A percentile compares a stretch with the other conserved stretches of the same genome.
phyloP scores from a whole-genome alignment of 2,888 invertebrate genomes.

The Yponomeuta cagnagella region DNA sequence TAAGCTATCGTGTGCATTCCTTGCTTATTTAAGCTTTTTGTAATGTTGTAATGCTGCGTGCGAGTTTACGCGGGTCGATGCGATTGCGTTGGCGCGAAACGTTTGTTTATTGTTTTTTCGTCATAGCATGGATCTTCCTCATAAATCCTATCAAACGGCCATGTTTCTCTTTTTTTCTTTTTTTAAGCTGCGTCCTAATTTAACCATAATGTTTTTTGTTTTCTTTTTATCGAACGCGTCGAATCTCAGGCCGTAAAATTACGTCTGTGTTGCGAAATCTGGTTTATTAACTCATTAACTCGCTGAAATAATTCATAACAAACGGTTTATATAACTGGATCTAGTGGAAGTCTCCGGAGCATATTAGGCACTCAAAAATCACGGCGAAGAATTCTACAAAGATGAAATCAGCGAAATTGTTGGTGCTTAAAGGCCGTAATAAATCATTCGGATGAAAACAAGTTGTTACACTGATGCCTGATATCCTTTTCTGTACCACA shows the following conservation, averaged over 20 bases:
- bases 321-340: conserved; percentile 1
- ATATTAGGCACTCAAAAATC: neutral
- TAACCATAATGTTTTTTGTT: neutral
- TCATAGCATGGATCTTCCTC: neutral
- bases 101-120: neutral
- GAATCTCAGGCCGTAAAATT: neutral
- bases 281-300: neutral
- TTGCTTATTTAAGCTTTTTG: conserved; percentile 25
- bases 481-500: neutral
- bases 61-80: neutral
- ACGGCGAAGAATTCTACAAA: conserved; percentile 5
- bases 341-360: neutral
- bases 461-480: conserved; percentile 1
- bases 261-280: neutral
- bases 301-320: neutral
- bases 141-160: neutral
- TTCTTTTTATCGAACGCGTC: neutral
- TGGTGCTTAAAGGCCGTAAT: conserved; percentile 17
- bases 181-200: neutral
- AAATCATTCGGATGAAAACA: conserved; percentile 19
- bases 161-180: neutral
- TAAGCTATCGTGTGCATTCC: conserved; percentile 45
- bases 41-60: neutral
- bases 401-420: conserved; percentile 6
- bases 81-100: conserved; percentile 2